These are phyloP conservation scores for Eudemis profundana DNA, from an alignment of 2,888 invertebrate genomes.

Conservation along the genomic window DNA sequence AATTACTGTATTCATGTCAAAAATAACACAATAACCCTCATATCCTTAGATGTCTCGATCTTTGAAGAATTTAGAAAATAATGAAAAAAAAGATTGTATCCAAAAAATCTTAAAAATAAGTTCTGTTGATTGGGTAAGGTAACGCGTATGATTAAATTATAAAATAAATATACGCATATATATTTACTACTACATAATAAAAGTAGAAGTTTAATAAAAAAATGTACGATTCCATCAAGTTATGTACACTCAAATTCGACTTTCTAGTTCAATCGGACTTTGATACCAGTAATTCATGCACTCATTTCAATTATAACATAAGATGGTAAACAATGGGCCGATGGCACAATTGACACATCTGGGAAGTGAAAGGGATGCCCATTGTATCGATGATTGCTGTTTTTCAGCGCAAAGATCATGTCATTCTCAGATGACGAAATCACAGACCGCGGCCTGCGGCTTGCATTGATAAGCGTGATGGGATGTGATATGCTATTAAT, in stretches of 20 bases:
- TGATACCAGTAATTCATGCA: conserved; percentile 31
- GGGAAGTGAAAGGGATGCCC: conserved; percentile 81
- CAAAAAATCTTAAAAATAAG: too few species aligned
- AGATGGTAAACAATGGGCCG: conserved; percentile 47
- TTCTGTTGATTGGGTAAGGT: too few species aligned
- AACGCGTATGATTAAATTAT: too few species aligned
- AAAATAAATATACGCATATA: too few species aligned
- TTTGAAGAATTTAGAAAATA: too few species aligned
- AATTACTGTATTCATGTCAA: too few species aligned
- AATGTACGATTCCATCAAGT: too few species aligned
- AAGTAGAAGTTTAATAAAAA: too few species aligned
- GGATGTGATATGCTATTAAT: not conserved
- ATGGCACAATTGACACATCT: conserved; percentile 73
- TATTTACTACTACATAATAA: too few species aligned
- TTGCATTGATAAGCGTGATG: conserved; percentile 13
- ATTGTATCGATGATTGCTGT: conserved; percentile 69
- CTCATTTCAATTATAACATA: conserved; percentile 41
- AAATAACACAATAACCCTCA: too few species aligned
- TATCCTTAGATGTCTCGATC: too few species aligned
- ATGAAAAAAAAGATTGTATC: too few species aligned
- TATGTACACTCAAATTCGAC: not conserved
- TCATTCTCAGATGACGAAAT: conserved; percentile 79
- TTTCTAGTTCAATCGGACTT: conserved; percentile 25
- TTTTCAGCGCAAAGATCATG: conserved; percentile 73
- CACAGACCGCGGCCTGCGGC: conserved; percentile 16